These are phyloP conservation scores for Mizuhopecten yessoensis DNA, from an alignment of 1,140 invertebrate species.

Conservation along the genomic window DNA sequence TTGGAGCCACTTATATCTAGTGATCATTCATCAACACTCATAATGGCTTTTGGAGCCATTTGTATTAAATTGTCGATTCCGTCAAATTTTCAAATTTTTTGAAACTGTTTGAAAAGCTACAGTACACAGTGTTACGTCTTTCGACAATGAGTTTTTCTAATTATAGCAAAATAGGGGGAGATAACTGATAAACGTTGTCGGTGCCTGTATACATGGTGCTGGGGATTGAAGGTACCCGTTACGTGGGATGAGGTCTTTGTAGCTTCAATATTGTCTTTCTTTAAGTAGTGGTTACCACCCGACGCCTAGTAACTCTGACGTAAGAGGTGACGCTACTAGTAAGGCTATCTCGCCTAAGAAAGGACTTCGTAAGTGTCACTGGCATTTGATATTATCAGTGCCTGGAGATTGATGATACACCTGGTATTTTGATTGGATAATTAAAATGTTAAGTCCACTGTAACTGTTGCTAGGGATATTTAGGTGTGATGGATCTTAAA, in stretches of 20 bases:
- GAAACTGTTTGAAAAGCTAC: background rate
- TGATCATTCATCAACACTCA: background rate
- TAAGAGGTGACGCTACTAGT: background rate
- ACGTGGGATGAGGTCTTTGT: no score
- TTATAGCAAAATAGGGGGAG: slow-evolving; percentile 1
- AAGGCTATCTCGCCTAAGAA: background rate
- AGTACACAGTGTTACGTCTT: background rate
- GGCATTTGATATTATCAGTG: background rate
- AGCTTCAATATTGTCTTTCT: background rate
- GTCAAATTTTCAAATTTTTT: background rate
- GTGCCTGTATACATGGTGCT: background rate
- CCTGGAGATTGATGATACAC: background rate
- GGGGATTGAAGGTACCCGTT: no score
- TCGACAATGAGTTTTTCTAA: background rate
- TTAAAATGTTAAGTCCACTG: background rate
- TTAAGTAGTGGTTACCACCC: background rate
- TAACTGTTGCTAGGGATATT: background rate
- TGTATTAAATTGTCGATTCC: background rate
- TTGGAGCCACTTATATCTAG: background rate
- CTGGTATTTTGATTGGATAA: slow-evolving; percentile 18
- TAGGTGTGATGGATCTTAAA: background rate
- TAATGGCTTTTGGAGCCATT: background rate
- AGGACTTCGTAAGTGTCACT: background rate
- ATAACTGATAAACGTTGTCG: background rate
- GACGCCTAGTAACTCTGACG: slow-evolving; percentile 30